These are phyloP conservation scores for Bradypodion ventrale DNA, from an alignment of 2,797 vertebrate genomes.

Conservation along the genomic window DNA sequence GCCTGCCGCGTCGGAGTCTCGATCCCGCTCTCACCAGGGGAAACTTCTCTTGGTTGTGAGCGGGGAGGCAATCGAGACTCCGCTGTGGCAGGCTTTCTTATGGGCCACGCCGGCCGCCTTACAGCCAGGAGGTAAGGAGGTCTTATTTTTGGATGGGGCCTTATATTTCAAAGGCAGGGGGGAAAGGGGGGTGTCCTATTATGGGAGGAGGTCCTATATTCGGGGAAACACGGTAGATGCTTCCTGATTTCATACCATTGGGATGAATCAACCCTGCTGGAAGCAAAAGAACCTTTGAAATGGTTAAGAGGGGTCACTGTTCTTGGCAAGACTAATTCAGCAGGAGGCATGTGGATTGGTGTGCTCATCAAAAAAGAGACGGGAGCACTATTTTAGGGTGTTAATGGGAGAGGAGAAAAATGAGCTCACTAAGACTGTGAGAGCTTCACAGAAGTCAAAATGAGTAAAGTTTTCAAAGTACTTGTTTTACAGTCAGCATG, in stretches of 20 bases:
- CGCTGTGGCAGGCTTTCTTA: too few species aligned
- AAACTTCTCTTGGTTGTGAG: too few species aligned
- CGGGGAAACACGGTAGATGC: too few species aligned
- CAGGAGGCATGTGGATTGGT: neutral
- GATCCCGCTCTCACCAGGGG: too few species aligned
- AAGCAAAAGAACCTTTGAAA: neutral
- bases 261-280: neutral
- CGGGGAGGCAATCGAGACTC: too few species aligned
- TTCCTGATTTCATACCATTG: neutral
- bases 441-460: conserved; percentile 6
- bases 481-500: neutral
- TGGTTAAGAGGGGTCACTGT: neutral
- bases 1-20: too few species aligned
- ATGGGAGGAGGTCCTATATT: too few species aligned
- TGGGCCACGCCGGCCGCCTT: too few species aligned
- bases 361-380: conserved; percentile 8
- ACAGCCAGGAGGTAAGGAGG: too few species aligned
- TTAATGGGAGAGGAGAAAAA: neutral
- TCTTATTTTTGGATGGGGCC: too few species aligned
- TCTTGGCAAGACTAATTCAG: conserved; percentile 14
- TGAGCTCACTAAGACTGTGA: neutral
- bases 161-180: too few species aligned
- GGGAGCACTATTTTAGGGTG: neutral
- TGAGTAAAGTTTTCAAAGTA: neutral
- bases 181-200: too few species aligned